Evolutionary conservation across 2,113 vertebrate genomes (phyloP), one percentile per base, ranked within the genome.

Genomic region (Origma solitaria): DNA sequence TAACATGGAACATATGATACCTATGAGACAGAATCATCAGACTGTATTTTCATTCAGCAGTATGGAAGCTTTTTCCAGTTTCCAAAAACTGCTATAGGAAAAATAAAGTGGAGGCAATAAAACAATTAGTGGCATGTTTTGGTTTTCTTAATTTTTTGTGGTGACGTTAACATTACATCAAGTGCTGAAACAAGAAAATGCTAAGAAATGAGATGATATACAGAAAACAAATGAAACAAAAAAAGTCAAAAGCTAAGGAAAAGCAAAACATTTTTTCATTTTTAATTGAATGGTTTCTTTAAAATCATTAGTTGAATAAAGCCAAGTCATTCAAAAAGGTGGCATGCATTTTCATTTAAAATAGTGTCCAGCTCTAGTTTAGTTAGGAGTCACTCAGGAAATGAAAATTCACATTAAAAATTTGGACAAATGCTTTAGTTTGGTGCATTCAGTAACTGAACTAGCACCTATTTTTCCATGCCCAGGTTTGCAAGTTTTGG

Each of bases 141-240:
- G 58, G 13, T 28, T 77, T 90, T 81, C 84, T 44, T 31, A 82
- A 79, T 70, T 54, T 84, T 89, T 77, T 88, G 69, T 31, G 56
- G 49, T 72, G 30, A 91, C 72, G 35, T 95, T 92, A 97, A 96
- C 54, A 58, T 82, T 69, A 82, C 73, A 68, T 93, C 33, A 58
- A 64, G 86, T 72, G 77, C 61, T 82, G 84, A 95, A 96, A 97
- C 83, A 94, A 86, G 88, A 95, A 94, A 50, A 96, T 37, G 66
- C 73, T 92, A 57, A 60, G 40, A 73, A 93, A 84, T 84, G 51
- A 82, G 82, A 64, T 45, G 61, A 69, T 79, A 70, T 5, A 64
- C 54, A 56, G 28, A 75, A 95, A 89, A 85, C 49, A 87, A 94
- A 84, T 56, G 78, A 64, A 91, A 90, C 45, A 56, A 90, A 60